Conservation (phyloP, 2,888 invertebrate species). For the Desoria tigrina region DNA sequence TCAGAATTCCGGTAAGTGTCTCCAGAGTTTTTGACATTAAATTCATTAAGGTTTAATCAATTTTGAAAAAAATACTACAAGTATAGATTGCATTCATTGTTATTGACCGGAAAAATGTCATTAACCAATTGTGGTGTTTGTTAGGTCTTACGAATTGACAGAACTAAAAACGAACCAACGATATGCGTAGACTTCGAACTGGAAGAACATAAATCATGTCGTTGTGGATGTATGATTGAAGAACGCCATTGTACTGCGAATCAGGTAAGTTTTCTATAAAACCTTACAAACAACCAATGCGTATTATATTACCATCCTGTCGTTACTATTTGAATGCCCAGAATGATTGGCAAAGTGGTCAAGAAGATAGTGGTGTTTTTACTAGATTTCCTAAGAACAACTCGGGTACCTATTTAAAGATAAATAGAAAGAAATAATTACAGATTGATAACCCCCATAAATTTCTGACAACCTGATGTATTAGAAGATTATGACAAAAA, state of each 20-base stretch:
- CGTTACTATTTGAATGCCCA: neutral
- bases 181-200: constrained; percentile 36
- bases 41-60: neutral
- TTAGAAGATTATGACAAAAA: too few relatives aligned
- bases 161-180: neutral
- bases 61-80: neutral
- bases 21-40: neutral
- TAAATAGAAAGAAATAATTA: too few relatives aligned
- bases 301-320: neutral
- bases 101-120: too few relatives aligned
- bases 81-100: neutral
- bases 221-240: constrained; percentile 30
- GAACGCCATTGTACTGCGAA: constrained; percentile 29
- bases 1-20: constrained; percentile 35
- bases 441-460: too few relatives aligned
- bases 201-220: constrained; percentile 37
- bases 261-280: constrained; percentile 29
- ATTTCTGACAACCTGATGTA: too few relatives aligned
- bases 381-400: too few relatives aligned
- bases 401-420: too few relatives aligned
- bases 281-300: neutral
- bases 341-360: neutral
- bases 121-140: neutral
- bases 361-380: neutral
- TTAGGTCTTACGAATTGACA: constrained; percentile 15